Conservation (phyloP, 2,888 invertebrate genomes). For the Alloscopus bannaensis region DNA sequence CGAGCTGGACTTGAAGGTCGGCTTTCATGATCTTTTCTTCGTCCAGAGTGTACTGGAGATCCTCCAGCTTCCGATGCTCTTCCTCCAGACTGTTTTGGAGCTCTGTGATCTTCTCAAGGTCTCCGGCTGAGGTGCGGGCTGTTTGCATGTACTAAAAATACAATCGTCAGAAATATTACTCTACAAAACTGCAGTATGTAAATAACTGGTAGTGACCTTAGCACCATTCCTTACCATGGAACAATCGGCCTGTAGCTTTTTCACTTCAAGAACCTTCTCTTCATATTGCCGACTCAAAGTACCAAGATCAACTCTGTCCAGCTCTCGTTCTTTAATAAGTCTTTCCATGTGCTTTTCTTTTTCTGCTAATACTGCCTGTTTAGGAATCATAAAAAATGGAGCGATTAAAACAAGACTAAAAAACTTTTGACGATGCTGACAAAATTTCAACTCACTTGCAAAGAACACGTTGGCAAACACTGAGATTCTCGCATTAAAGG, state of each 20-base stretch:
- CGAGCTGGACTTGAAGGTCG: slow-evolving; percentile 83
- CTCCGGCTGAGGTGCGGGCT: slow-evolving; percentile 17
- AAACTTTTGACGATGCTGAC: neutral
- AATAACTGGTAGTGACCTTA: neutral
- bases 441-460: slow-evolving; percentile 59
- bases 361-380: slow-evolving; percentile 91
- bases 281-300: slow-evolving; percentile 88
- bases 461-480: slow-evolving; percentile 68
- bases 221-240: slow-evolving; percentile 26
- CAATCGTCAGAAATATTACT: neutral
- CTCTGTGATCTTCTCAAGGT: slow-evolving; percentile 47
- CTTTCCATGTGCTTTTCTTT: slow-evolving; percentile 96
- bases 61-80: slow-evolving; percentile 89
- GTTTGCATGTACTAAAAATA: slow-evolving; percentile 45
- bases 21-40: slow-evolving; percentile 93
- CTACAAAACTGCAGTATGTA: neutral
- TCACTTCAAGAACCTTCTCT: slow-evolving; percentile 82
- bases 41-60: slow-evolving; percentile 92
- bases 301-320: slow-evolving; percentile 92
- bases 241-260: slow-evolving; percentile 74
- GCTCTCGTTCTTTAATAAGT: slow-evolving; percentile 91
- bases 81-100: slow-evolving; percentile 79
- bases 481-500: slow-evolving; percentile 60
- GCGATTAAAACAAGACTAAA: neutral
- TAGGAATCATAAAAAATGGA: slow-evolving; percentile 14